Percentiles rank a stretch among this genome's conserved stretches.
Conservation (phyloP, 2,888 invertebrate genomes). For the Pseudococcus jackbeardsleyi region DNA sequence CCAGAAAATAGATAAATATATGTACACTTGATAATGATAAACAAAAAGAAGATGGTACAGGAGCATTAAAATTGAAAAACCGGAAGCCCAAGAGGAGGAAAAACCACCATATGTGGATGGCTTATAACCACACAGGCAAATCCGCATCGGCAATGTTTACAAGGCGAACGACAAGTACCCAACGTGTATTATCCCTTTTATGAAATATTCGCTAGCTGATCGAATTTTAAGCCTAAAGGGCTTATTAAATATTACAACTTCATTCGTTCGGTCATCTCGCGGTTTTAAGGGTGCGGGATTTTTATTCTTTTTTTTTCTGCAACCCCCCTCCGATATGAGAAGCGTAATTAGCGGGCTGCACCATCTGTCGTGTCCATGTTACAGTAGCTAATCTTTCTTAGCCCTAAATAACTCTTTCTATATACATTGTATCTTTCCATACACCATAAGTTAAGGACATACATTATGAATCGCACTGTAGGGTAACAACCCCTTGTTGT, state of each 20-base stretch:
- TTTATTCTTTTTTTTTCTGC: conserved; percentile 12
- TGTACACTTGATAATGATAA: background rate
- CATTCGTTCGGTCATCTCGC: conserved; percentile 64
- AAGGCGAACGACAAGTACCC: conserved; percentile 58
- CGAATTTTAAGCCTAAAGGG: conserved; percentile 65
- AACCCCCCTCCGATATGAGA: conserved; percentile 59
- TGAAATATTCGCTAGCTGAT: conserved; percentile 58
- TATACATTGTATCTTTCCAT: conserved; percentile 51
- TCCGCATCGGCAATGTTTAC: conserved; percentile 55
- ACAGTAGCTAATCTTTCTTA: conserved; percentile 64
- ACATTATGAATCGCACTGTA: background rate
- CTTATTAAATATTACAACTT: conserved; percentile 65
- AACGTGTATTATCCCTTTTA: conserved; percentile 57
- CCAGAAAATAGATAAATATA: background rate
- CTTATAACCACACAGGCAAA: conserved; percentile 44
- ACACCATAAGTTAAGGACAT: conserved; percentile 57
- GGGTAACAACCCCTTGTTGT: conserved; percentile 58
- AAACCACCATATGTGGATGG: conserved; percentile 49
- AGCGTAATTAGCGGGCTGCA: conserved; percentile 61
- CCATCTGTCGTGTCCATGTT: conserved; percentile 63
- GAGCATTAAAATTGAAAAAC: background rate
- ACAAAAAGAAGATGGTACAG: background rate
- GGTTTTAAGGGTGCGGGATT: conserved; percentile 58
- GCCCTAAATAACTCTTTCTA: conserved; percentile 61
- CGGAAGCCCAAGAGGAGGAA: background rate